phyloP scores from a whole-genome alignment of 2,113 vertebrate genomes.

The Ginglymostoma cirratum region DNA sequence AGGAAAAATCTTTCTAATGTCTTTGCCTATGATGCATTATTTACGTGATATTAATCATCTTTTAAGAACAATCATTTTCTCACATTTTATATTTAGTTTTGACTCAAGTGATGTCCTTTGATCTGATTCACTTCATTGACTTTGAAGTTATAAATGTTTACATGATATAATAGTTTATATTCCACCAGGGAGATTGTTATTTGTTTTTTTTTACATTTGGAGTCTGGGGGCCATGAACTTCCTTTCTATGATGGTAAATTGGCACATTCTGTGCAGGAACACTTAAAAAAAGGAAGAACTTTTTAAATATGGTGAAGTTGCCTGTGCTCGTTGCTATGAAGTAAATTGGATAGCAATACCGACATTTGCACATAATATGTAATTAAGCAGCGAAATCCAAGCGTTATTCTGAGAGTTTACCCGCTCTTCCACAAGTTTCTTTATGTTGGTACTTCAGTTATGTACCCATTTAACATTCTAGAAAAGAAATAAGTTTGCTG shows the following conservation, averaged over 20 bases:
- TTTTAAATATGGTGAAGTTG: neutral
- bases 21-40: neutral
- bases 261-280: neutral
- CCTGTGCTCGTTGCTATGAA: neutral
- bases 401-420: neutral
- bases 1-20: neutral
- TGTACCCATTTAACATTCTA: neutral
- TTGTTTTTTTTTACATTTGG: neutral
- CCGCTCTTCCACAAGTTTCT: neutral
- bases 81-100: neutral
- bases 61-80: neutral
- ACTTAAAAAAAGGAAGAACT: neutral
- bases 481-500: neutral
- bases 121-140: neutral
- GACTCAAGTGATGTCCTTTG: neutral
- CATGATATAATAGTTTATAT: neutral
- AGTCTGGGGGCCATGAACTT: neutral
- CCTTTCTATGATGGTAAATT: neutral
- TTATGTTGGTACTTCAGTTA: neutral
- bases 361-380: neutral
- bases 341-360: neutral
- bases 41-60: neutral
- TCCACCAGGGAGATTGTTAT: neutral
- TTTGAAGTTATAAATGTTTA: neutral
- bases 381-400: neutral